A percentile compares a stretch with the other conserved stretches of the same genome.
Evolutionary conservation across 2,797 vertebrate genomes (phyloP).

Genomic region (Cygnus olor): DNA sequence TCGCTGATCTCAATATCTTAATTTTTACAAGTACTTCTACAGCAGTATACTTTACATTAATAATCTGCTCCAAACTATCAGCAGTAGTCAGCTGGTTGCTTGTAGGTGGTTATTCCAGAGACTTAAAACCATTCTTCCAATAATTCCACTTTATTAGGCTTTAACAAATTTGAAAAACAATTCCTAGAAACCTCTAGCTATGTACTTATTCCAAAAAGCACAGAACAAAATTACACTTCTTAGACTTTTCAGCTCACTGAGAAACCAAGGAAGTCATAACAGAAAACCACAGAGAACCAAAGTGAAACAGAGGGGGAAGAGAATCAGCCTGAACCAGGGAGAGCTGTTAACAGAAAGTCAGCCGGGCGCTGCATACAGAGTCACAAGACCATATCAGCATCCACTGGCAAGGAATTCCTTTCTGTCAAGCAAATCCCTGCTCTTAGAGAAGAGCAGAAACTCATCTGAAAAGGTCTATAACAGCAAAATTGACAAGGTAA

Average conservation of each 20-base stretch:
- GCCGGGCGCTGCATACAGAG: neutral
- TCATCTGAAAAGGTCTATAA: neutral
- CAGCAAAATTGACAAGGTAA: neutral
- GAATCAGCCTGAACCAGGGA: neutral
- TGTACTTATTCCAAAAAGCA: neutral
- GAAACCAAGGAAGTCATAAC: neutral
- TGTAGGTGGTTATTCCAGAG: neutral
- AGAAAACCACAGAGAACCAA: neutral
- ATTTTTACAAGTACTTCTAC: neutral
- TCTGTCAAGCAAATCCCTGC: neutral
- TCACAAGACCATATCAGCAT: neutral
- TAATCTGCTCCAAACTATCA: neutral
- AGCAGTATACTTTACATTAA: neutral
- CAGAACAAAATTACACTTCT: neutral
- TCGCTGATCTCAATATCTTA: neutral
- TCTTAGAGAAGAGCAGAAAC: conserved; percentile 21
- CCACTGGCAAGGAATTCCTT: conserved; percentile 15
- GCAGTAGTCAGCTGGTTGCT: neutral
- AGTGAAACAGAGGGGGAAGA: neutral
- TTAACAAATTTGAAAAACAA: neutral
- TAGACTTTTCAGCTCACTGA: neutral
- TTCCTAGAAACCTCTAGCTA: neutral
- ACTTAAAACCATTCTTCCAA: neutral
- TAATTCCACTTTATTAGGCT: neutral
- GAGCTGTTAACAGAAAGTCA: neutral